Conservation (phyloP, 1,140 invertebrate species). For the Alviniconcha marisindica region DNA sequence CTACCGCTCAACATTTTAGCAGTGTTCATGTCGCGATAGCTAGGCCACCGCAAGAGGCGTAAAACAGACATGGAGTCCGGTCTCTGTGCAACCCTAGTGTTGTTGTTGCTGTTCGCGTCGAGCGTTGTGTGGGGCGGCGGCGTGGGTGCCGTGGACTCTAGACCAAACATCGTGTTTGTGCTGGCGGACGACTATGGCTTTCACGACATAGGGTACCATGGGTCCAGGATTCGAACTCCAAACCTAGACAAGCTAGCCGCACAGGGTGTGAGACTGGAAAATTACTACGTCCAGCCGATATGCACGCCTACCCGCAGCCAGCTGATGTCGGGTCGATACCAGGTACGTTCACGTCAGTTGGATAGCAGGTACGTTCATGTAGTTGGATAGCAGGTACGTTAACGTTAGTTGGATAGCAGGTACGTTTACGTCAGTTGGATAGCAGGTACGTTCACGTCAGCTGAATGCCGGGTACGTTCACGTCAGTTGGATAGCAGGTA, state of each 20-base stretch:
- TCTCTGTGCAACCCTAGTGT: too few species aligned
- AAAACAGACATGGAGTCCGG: too few species aligned
- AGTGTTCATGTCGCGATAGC: too few species aligned
- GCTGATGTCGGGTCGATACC: constrained; percentile 65
- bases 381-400: too few species aligned
- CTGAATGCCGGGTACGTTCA: too few species aligned
- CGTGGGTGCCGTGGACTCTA: too few species aligned
- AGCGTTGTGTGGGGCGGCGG: too few species aligned
- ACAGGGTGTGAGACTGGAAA: constrained; percentile 58
- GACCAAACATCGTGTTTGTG: constrained; percentile 62
- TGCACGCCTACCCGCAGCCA: constrained; percentile 66
- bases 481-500: too few species aligned
- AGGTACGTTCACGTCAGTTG: constrained; percentile 50
- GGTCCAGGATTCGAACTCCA: constrained; percentile 63
- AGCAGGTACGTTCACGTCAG: too few species aligned
- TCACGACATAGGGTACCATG: constrained; percentile 66
- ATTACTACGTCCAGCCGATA: constrained; percentile 69
- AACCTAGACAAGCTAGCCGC: constrained; percentile 62
- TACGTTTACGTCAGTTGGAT: constrained; percentile 26
- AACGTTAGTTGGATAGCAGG: constrained; percentile 55
- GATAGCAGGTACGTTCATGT: constrained; percentile 53
- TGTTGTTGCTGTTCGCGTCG: too few species aligned
- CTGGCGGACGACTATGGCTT: constrained; percentile 67
- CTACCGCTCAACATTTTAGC: too few species aligned
- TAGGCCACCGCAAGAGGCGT: too few species aligned